These are phyloP conservation scores for Mesorhabditis belari DNA, from an alignment of 2,888 invertebrate species.

Conservation along the genomic window DNA sequence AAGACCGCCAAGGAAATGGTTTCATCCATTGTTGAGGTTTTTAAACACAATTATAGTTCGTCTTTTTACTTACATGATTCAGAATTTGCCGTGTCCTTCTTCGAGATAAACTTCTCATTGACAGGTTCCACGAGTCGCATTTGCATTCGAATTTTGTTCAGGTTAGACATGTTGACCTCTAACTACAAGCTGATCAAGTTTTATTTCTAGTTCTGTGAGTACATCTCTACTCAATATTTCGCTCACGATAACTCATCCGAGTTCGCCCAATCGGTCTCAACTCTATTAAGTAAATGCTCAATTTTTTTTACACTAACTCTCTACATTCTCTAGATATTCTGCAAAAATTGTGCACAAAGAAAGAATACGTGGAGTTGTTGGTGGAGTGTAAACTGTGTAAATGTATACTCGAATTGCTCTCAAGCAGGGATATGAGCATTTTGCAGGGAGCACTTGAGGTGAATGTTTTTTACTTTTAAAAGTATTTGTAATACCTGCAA, in stretches of 20 bases:
- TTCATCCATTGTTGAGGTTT: slow-evolving; percentile 8
- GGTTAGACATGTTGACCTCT: slow-evolving; percentile 1
- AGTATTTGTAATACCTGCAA: neutral
- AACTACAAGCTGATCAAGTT: neutral
- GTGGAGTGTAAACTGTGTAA: slow-evolving; percentile 6
- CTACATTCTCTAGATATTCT: neutral
- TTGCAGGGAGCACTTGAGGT: slow-evolving; percentile 22
- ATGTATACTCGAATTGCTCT: slow-evolving; percentile 10
- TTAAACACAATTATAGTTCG: neutral
- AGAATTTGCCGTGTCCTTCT: slow-evolving; percentile 7
- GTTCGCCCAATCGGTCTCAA: neutral
- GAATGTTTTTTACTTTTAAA: neutral
- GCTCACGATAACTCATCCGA: neutral
- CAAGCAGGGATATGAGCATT: slow-evolving; percentile 15
- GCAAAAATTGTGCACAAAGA: neutral
- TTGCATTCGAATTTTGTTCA: slow-evolving; percentile 17
- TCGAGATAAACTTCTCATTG: slow-evolving; percentile 10
- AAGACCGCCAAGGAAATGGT: slow-evolving; percentile 13
- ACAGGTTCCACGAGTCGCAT: slow-evolving; percentile 10
- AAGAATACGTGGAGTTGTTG: neutral
- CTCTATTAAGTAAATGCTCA: neutral
- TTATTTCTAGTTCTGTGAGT: neutral
- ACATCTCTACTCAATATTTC: neutral
- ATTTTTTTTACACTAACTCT: neutral
- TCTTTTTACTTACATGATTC: neutral